These are phyloP conservation scores for Mystacornis crossleyi DNA, from an alignment of 2,113 vertebrate species.

Conservation along the genomic window DNA sequence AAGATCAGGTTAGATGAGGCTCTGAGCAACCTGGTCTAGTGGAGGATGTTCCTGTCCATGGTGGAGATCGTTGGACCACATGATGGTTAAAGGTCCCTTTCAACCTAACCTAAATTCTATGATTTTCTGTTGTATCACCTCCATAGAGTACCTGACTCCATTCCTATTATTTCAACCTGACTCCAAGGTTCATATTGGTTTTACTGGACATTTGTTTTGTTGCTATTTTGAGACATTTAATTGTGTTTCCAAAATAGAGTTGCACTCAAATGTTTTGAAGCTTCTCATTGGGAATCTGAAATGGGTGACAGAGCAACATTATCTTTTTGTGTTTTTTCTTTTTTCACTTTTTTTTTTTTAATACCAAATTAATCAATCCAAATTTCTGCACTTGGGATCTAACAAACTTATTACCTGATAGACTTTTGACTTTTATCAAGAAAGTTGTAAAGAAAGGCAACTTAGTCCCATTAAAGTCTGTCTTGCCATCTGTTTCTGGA, in stretches of 20 bases:
- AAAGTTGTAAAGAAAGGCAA: background rate
- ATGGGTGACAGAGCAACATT: background rate
- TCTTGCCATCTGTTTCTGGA: background rate
- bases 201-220: background rate
- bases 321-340: fast-evolving
- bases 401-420: background rate
- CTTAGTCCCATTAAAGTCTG: background rate
- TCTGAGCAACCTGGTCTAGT: background rate
- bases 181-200: background rate
- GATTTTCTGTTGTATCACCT: background rate
- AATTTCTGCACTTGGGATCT: background rate
- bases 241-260: background rate
- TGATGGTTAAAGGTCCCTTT: background rate
- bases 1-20: fast-evolving
- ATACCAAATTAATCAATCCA: background rate
- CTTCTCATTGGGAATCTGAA: background rate
- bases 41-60: background rate
- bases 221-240: background rate
- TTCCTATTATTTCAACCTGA: background rate
- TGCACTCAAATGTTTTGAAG: background rate
- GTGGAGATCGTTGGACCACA: fast-evolving
- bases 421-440: background rate
- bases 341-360: background rate
- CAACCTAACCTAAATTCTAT: background rate
- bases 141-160: background rate